Evolutionary conservation across 1,140 invertebrate species (phyloP).

Genomic region (Cydia splendana): DNA sequence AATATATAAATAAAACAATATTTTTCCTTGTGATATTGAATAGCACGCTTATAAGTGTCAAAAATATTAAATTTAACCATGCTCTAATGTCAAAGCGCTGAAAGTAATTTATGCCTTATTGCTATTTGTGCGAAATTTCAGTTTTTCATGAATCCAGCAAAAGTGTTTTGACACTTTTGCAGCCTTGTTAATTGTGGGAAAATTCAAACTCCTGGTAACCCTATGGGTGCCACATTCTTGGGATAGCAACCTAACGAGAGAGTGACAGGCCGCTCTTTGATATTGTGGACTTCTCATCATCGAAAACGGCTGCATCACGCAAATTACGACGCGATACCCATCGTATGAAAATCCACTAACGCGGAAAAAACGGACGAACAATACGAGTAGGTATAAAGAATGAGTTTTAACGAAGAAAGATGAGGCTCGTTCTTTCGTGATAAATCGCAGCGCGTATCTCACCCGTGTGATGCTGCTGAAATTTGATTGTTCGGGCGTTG

Average conservation of each 20-base stretch:
- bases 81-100: too few species aligned
- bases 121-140: too few species aligned
- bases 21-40: too few species aligned
- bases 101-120: too few species aligned
- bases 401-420: slow-evolving; percentile 60
- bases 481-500: slow-evolving; percentile 33
- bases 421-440: slow-evolving; percentile 49
- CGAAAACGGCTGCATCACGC: slow-evolving; percentile 68
- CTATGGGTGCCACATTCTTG: slow-evolving; percentile 49
- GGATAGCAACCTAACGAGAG: slow-evolving; percentile 68
- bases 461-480: slow-evolving; percentile 1
- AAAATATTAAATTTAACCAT: too few species aligned
- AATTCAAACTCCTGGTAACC: neutral
- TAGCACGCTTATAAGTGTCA: too few species aligned
- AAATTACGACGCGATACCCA: slow-evolving; percentile 66
- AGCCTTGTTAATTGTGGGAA: neutral
- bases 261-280: slow-evolving; percentile 52
- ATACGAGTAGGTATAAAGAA: slow-evolving; percentile 47
- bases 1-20: too few species aligned
- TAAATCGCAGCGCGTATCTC: slow-evolving; percentile 33
- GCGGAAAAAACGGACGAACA: slow-evolving; percentile 59
- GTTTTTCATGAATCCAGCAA: too few species aligned
- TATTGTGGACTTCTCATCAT: slow-evolving; percentile 57
- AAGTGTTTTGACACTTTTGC: too few species aligned
- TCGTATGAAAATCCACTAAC: slow-evolving; percentile 59